Conservation (phyloP, 1,140 invertebrate species). For the Drosophila virilis region DNA sequence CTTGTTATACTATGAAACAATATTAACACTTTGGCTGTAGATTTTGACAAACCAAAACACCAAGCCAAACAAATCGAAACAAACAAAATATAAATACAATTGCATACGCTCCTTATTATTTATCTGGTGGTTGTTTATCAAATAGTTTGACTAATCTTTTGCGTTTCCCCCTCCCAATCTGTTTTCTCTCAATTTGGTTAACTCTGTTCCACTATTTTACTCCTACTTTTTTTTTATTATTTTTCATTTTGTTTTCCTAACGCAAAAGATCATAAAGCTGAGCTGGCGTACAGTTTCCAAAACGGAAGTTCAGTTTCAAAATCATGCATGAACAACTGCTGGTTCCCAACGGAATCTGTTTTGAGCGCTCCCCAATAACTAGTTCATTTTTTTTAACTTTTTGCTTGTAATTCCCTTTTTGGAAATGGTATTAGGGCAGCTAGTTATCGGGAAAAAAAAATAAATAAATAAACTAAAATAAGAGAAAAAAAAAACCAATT, state of each 20-base stretch:
- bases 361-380: conserved; percentile 22
- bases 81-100: conserved; percentile 39
- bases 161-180: conserved; percentile 53
- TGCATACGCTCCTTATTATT: conserved; percentile 56
- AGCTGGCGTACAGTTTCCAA: conserved; percentile 40
- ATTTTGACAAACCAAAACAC: conserved; percentile 72
- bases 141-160: conserved; percentile 70
- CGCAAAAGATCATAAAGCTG: conserved; percentile 42
- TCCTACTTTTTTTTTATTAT: conserved; percentile 36
- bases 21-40: conserved; percentile 83
- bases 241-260: conserved; percentile 24
- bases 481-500: conserved; percentile 48
- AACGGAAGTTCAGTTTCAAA: neutral
- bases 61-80: conserved; percentile 39
- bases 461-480: conserved; percentile 38
- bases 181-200: conserved; percentile 57
- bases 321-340: conserved; percentile 32
- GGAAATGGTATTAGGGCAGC: conserved; percentile 59
- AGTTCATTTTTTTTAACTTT: conserved; percentile 36
- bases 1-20: conserved; percentile 59
- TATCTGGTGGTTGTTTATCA: conserved; percentile 74
- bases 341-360: conserved; percentile 7
- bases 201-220: conserved; percentile 54
- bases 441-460: conserved; percentile 58
- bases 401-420: conserved; percentile 69